Conservation (phyloP, 2,888 invertebrate genomes). For the Stegana nigrithorax region DNA sequence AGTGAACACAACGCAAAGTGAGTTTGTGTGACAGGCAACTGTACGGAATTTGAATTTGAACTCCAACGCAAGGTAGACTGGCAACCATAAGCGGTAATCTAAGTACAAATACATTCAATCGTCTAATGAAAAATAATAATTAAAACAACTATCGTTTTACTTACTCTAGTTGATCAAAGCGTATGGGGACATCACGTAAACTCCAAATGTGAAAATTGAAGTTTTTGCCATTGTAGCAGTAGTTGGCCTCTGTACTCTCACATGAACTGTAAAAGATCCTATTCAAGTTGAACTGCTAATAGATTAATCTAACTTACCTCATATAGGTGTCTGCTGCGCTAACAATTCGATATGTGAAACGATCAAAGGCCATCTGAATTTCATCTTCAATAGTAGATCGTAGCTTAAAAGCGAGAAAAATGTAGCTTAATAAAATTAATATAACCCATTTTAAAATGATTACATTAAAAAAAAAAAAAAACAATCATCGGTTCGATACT, state of each 20-base stretch:
- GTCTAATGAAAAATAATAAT: no score
- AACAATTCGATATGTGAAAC: conserved; percentile 40
- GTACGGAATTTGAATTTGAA: conserved; percentile 47
- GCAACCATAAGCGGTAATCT: conserved; percentile 49
- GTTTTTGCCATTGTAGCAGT: conserved; percentile 41
- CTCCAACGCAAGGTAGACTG: conserved; percentile 38
- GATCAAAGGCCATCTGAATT: conserved; percentile 39
- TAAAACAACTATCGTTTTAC: conserved; percentile 6
- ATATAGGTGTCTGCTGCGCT: conserved; percentile 32
- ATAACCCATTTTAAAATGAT: no score
- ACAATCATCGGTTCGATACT: no score
- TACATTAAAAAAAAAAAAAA: no score
- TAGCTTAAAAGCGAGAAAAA: no score
- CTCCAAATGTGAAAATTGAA: conserved; percentile 59
- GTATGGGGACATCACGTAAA: conserved; percentile 53
- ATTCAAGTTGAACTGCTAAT: neutral
- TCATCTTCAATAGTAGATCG: conserved; percentile 31
- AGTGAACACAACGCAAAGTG: conserved; percentile 53
- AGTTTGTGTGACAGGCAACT: conserved; percentile 53
- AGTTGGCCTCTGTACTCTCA: conserved; percentile 42
- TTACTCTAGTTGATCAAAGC: conserved; percentile 50
- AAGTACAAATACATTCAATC: no score
- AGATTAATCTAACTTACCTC: conserved; percentile 31
- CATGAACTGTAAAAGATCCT: conserved; percentile 29
- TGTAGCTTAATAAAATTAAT: no score